Base-by-base conservation (phyloP, 2,113 vertebrate genomes). In the Smithornis capensis region DNA sequence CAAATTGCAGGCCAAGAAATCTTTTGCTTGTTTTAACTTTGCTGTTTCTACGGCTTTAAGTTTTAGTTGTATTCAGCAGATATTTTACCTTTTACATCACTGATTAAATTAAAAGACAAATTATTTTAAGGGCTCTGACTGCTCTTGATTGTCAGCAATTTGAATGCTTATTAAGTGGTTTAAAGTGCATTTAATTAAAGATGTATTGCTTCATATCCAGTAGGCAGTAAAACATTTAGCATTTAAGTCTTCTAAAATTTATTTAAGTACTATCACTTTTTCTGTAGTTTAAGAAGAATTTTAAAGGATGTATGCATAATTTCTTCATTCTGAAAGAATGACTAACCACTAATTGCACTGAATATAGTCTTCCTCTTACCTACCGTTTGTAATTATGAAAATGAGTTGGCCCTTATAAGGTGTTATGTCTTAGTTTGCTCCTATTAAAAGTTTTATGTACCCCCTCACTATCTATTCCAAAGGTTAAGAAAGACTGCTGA, bases 81-180 rank as follows among this genome's bases (percentile, higher is more conserved):
- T 91, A 90, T 47, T 87, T 89, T 50, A 82, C 52, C 52, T 71
- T 94, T 91, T 68, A 87, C 24, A 75, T 69, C 62, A 93, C 56
- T 76, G 25, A 94, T 65, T 80, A 87, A 68, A 93, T 93, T 91
- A 93, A 93, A 55, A 93, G 63, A 55, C 15, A 86, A 86, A 92
- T 85, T 94, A 79, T 85, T 79, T 90, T 44, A 81, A 92, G 62
- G 6, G 21, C 71, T 87, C 70, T 92, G 31, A 64, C 25, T 74
- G 29, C n/a, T 83, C 75, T 90, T 89, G 63, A 92, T 45, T 83
- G 63, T 70, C 94, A 83, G 63, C 55, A 90, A 74, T 90, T 88
- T 69, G 7, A 67, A 73, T 47, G 49, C 67, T 93, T 89, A 90
- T 77, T 74, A 83, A 90, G 79, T 83, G 50, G 35, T 67, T 93